Base-by-base conservation (phyloP, 2,113 vertebrate genomes). In the Channa maculata region DNA sequence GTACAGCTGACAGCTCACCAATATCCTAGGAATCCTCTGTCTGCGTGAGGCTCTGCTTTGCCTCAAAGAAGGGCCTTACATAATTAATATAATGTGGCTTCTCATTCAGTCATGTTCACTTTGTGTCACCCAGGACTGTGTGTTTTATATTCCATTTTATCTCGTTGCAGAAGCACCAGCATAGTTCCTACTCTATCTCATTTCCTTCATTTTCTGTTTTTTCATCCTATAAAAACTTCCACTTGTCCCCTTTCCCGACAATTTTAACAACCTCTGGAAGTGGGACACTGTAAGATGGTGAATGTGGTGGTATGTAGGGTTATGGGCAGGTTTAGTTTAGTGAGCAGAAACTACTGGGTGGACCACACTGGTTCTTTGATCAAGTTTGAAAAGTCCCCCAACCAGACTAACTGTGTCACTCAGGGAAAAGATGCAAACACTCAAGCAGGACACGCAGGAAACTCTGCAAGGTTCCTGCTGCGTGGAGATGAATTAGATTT, bases 111-210 rank as follows among this genome's bases (percentile, higher is more conserved):
- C 90, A 84, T 89, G 82, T 91, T 90, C 92, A 78, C 76, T 90
- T 84, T 91, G 82, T 75, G 88, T 89, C 89, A 89, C 80, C 80
- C 79, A 91, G 71, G 85, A 87, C 89, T 88, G 50, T 86, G 75
- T 82, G 85, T 91, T 93, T 93, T 91, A 90, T 86, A 93, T 92
- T 94, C 91, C 65, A 88, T 93, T 93, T 94, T 85, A 93, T 92
- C 91, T 91, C 62, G 59, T 77, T 66, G 63, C 83, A 75, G 71
- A 83, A 79, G 61, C 66, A 55, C 65, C 80, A 85, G 80, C 71
- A 85, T 74, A 77, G 70, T 68, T 68, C 77, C 54, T 9, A 43
- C 55, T 58, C 74, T 38, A 69, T 72, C 77, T 73, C 65, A 6
- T 73, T 77, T 80, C 12, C 54, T 53, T 49, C 52, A 61, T 65